Base-by-base conservation (phyloP, 2,888 invertebrate genomes). In the Phasia obesa region DNA sequence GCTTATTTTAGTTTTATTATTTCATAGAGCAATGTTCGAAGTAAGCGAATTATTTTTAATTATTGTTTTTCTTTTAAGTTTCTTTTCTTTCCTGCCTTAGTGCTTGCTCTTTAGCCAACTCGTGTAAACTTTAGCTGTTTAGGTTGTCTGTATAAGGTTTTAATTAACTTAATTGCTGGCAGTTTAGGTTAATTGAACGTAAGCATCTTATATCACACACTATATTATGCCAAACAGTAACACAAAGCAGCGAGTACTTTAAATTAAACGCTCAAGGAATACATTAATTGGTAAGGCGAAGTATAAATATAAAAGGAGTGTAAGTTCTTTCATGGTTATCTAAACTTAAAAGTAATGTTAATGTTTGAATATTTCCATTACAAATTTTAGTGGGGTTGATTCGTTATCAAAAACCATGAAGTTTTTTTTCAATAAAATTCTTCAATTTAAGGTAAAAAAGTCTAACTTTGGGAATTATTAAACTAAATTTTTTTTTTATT, bases 121-220 rank as follows among this genome's bases (percentile, higher is more conserved):
- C 11, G 4, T 17, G 19, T 15, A 15, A 4, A 27, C 19, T 15
- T 47, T n/a, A 4, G 7, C 11, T 47, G 4, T 2, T 69, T 49
- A 62, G n/a, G 27, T 31, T 73, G 67, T 35, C 7, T 9, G 1
- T 69, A 35, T 55, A 6, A 11, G 64, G 75, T 79, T 79, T 82
- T 79, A 79, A 83, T 83, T 79, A 83, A 76, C 83, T 75, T 79
- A 83, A 83, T 83, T 76, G 83, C 19, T 67, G 57, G 75, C 75
- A 71, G 67, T 83, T 83, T 67, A 79, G 47, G 79, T 79, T 83
- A 83, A 79, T 79, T 83, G 71, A 74, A 79, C 75, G 71, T 76
- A 71, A 83, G 71, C 67, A 38, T 71, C 64, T 76, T 44, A 60
- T 49, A 55, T 75, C 65, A 67, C 69, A 67, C 23, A 55, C 51